Base-by-base conservation (phyloP, 1,140 invertebrate species). In the Conus ventricosus region DNA sequence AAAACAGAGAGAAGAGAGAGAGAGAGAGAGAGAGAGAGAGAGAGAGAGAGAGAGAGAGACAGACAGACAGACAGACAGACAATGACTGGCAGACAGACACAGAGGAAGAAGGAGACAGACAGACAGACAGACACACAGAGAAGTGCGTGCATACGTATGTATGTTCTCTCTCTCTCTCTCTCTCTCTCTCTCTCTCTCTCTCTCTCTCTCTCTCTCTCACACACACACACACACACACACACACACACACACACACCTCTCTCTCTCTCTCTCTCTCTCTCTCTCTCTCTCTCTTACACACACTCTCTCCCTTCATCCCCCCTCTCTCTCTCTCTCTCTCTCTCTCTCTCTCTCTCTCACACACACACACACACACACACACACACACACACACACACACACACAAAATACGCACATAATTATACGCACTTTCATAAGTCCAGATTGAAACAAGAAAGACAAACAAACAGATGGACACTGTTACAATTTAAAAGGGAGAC, bases 31-130 rank as follows among this genome's bases (percentile, higher is more conserved):
- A n/a, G n/a, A n/a, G n/a, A n/a, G n/a, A n/a, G n/a, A n/a, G n/a
- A n/a, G n/a, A n/a, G n/a, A n/a, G n/a, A n/a, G n/a, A n/a, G n/a
- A n/a, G n/a, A n/a, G n/a, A n/a, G n/a, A n/a, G n/a, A 76, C 63
- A 87, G 51, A 87, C 39, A 87, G 51, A 75, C 85, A 71, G 3
- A 75, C 39, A 87, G 39, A 80, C 84, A 85, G 55, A 27, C 55
- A 25, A 8, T 2, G 60, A 63, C 60, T 2, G 10, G 60, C 60
- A 84, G 11, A 81, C 20, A 27, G 23, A 82, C 80, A 4, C 60
- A 63, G 11, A 63, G 11, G 17, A 1, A 63, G 11, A 63, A 11
- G 17, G 11, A 63, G 1, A 63, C 60, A 63, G 1, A 63, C 60
- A 63, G 1, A 63, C 60, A 63, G 1, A 63, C 60, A 63, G 1